phyloP scores from a whole-genome alignment of 1,140 invertebrate genomes.

The Heliconius himera region DNA sequence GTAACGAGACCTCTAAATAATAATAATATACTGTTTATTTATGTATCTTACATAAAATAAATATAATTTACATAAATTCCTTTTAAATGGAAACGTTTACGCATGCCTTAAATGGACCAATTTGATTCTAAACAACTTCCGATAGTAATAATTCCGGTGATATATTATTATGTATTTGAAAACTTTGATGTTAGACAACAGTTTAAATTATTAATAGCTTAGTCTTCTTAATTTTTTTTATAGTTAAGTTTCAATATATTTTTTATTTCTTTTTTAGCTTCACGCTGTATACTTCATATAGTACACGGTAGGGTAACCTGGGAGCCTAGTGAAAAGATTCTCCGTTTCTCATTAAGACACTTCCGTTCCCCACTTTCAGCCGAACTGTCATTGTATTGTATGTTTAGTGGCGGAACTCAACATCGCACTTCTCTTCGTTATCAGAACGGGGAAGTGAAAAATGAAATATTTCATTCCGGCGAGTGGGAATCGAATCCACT shows the following conservation, averaged over 20 bases:
- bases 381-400: no score
- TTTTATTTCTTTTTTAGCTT: no score
- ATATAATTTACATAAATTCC: not conserved
- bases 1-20: not conserved
- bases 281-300: no score
- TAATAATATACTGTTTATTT: not conserved
- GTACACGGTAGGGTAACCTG: no score
- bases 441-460: not conserved
- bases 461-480: not conserved
- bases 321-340: no score
- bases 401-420: no score
- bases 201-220: not conserved
- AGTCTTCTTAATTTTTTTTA: not conserved
- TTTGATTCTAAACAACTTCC: not conserved
- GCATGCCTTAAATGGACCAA: not conserved
- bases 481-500: no score
- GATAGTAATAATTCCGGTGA: not conserved
- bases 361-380: no score
- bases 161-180: not conserved
- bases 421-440: no score
- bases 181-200: not conserved
- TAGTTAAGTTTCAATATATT: not conserved
- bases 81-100: not conserved
- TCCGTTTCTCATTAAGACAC: no score
- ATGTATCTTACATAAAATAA: not conserved